phyloP scores from a whole-genome alignment of 53 echinoderm and acorn worm species.

The Luidia sarsii region DNA sequence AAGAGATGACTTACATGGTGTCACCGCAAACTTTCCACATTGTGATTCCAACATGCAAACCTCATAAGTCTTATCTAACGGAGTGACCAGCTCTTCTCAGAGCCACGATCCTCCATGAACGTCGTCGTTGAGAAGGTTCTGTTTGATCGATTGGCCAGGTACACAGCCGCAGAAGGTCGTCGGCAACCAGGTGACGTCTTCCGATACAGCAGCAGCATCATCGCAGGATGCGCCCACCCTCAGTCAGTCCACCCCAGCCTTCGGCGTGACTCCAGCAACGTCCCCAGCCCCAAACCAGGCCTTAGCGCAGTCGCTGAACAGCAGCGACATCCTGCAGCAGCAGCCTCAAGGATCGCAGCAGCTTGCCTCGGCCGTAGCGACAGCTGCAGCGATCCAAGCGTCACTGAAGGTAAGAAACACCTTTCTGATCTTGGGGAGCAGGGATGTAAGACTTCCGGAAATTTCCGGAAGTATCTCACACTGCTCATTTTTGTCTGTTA shows the following conservation, averaged over 20 bases:
- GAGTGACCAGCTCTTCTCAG: too few species aligned
- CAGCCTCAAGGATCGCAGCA: slow-evolving; percentile 13
- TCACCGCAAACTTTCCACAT: too few species aligned
- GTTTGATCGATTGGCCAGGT: too few species aligned
- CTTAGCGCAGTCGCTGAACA: slow-evolving; percentile 16
- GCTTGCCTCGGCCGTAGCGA: slow-evolving; percentile 31
- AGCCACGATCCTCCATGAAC: too few species aligned
- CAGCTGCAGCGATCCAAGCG: slow-evolving; percentile 32
- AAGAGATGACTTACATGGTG: too few species aligned
- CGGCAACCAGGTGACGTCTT: background rate
- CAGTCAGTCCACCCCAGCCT: slow-evolving; percentile 35
- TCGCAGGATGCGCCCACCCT: background rate
- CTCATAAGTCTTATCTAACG: too few species aligned
- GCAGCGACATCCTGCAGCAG: background rate
- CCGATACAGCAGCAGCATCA: slow-evolving; percentile 11
- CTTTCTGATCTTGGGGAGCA: too few species aligned
- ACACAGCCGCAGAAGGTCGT: slow-evolving; percentile 5
- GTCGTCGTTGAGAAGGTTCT: too few species aligned
- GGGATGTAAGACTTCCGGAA: too few species aligned
- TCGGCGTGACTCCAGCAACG: background rate
- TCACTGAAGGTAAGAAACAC: slow-evolving; percentile 11
- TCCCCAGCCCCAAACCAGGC: slow-evolving; percentile 1
- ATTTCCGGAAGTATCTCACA: too few species aligned
- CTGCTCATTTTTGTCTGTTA: too few species aligned
- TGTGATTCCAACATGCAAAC: too few species aligned